Conservation (phyloP, 2,113 vertebrate genomes). For the Siphamia tubifer region DNA sequence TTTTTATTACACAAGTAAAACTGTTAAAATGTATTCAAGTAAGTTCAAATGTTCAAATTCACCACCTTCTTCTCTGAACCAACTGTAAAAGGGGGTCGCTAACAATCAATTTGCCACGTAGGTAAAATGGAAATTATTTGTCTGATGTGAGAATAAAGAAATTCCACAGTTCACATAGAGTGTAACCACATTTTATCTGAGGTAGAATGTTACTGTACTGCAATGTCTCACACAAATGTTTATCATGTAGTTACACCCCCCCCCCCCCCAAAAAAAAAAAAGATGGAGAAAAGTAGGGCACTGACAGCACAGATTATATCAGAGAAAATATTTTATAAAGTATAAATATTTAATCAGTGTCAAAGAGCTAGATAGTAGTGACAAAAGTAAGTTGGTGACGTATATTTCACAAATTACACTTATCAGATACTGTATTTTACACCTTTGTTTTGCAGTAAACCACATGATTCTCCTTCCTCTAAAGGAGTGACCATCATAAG, state of each 20-base stretch:
- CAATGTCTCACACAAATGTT: neutral
- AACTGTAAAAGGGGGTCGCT: neutral
- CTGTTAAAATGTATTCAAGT: too few species aligned
- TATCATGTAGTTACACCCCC: neutral
- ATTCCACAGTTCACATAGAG: slow-evolving; percentile 23
- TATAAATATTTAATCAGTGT: slow-evolving; percentile 1
- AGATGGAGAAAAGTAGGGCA: neutral
- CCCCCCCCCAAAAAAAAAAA: neutral
- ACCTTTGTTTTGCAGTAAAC: too few species aligned
- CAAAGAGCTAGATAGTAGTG: neutral
- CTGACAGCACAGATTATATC: neutral
- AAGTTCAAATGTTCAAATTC: too few species aligned
- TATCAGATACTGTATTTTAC: too few species aligned
- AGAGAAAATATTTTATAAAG: neutral
- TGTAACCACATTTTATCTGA: slow-evolving; percentile 19
- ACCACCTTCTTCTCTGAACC: too few species aligned
- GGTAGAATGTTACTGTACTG: neutral
- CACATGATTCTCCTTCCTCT: too few species aligned
- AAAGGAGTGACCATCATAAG: too few species aligned
- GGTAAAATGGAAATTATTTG: neutral
- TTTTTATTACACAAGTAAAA: too few species aligned
- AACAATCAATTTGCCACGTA: neutral
- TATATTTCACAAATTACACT: too few species aligned
- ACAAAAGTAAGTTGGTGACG: neutral
- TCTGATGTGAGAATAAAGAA: neutral